Conservation (phyloP, 2,888 invertebrate species). For the Hirtodrosophila alboralis region DNA sequence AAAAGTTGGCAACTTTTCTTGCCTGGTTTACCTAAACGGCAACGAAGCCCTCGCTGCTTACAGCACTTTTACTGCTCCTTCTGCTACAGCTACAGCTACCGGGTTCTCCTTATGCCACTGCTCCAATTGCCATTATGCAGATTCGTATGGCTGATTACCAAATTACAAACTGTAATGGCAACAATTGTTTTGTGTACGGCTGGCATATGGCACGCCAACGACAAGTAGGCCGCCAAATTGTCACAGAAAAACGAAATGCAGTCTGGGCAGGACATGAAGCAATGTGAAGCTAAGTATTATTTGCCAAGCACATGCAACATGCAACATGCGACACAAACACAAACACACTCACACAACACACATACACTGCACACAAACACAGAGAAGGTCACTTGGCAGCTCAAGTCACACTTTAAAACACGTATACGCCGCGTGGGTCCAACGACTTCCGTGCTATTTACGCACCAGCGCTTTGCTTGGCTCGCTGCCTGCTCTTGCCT, state of each 20-base stretch:
- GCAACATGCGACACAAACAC: constrained; percentile 23
- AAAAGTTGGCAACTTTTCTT: constrained; percentile 82
- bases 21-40: constrained; percentile 74
- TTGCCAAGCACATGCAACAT: constrained; percentile 25
- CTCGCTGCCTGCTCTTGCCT: constrained; percentile 28
- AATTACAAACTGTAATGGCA: constrained; percentile 79
- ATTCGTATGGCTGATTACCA: constrained; percentile 78
- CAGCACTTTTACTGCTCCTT: constrained; percentile 30
- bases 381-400: constrained; percentile 54
- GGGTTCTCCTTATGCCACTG: constrained; percentile 16
- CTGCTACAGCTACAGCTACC: not conserved
- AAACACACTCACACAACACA: constrained; percentile 21
- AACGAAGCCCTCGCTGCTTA: constrained; percentile 27
- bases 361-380: constrained; percentile 8
- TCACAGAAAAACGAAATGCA: constrained; percentile 54
- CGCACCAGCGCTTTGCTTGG: constrained; percentile 65
- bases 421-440: constrained; percentile 67
- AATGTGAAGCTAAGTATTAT: constrained; percentile 33
- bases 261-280: constrained; percentile 18
- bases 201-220: constrained; percentile 62
- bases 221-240: constrained; percentile 65
- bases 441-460: constrained; percentile 78
- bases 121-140: constrained; percentile 79
- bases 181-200: constrained; percentile 68
- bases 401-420: constrained; percentile 57